Evolutionary conservation across 64 coral and sea anemone genomes (phyloP), one percentile per base, ranked within the genome.

Genomic region (Actinia tenebrosa): DNA sequence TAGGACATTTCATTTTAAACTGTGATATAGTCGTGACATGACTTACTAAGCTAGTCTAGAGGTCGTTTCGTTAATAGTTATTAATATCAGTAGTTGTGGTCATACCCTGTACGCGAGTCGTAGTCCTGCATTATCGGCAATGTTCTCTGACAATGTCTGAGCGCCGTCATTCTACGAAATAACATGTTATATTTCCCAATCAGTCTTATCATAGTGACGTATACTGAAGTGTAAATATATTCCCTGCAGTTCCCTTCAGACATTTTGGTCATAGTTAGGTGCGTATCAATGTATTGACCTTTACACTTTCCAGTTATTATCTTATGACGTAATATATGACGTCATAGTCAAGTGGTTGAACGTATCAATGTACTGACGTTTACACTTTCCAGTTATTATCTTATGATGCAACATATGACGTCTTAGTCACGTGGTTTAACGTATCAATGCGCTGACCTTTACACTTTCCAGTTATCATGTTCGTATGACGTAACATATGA

Each of bases 121-220:
- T 16, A 97, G 17, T 20, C 91, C 94, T 3, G 84, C 94, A 45
- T 93, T 93, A 50, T 97, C 94, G 22, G 94, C 94, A 25, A 96
- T 96, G 45, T 96, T 96, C 64, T 96, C 94, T 80, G 89, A 85
- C 20, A 96, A 53, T 1, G 94, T 92, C 44, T 89, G 85, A 9
- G 56, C 50, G 14, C 94, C 94, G 72, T 96, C 84, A 58, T 89
- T 78, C 94, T 96, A 90, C 66, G 53, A 50, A 83, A 52, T 14
- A 50, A 83, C 47, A 50, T 50, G 47, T 5, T 50, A 50, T 37
- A 37, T 37, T 37, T 37, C 30, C 30, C 30, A 37, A 37, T 37
- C 30, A 1, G 30, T 37, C 30, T 37, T 37, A 37, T 37, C 30
- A 37, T 37, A 37, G 1, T 37, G 30, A 37, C 30, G 30, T 37